A percentile compares a stretch with the other conserved stretches of the same genome.
These are phyloP conservation scores for Seriola aureovittata DNA, from an alignment of 2,113 vertebrate species.

Conservation along the genomic window DNA sequence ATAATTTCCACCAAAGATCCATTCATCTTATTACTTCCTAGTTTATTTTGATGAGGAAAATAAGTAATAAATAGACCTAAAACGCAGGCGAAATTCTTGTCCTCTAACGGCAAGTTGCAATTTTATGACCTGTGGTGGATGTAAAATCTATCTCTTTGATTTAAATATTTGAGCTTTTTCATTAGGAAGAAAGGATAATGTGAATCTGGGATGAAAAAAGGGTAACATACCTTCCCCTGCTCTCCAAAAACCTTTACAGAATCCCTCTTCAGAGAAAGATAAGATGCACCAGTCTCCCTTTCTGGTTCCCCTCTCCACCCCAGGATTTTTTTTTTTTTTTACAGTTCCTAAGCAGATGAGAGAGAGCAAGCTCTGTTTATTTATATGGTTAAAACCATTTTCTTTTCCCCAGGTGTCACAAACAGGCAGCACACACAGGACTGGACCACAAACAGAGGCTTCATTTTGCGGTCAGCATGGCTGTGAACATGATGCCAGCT, in stretches of 20 bases:
- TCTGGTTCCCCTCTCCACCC: not conserved
- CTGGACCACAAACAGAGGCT: slow-evolving; percentile 27
- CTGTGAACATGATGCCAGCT: slow-evolving; percentile 69
- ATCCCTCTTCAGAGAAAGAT: not conserved
- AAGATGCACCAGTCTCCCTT: not conserved
- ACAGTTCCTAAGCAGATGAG: not conserved
- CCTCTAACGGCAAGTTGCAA: no score
- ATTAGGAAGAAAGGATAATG: no score
- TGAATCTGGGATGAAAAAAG: no score
- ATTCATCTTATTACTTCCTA: not conserved
- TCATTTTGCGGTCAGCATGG: slow-evolving; percentile 56
- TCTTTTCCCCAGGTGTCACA: slow-evolving; percentile 52
- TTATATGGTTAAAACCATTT: not conserved
- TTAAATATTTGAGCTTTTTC: not conserved
- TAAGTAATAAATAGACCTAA: not conserved
- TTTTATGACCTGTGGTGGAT: no score
- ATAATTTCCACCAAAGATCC: no score
- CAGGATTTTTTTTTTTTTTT: not conserved
- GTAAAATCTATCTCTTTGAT: not conserved
- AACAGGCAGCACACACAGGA: slow-evolving; percentile 28
- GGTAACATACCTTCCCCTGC: no score
- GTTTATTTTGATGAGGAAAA: not conserved
- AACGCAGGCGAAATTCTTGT: no score
- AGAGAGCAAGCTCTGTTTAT: slow-evolving; percentile 9
- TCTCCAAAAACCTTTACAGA: no score